phyloP scores from a whole-genome alignment of 2,797 vertebrate species.

The Cryptoprocta ferox region DNA sequence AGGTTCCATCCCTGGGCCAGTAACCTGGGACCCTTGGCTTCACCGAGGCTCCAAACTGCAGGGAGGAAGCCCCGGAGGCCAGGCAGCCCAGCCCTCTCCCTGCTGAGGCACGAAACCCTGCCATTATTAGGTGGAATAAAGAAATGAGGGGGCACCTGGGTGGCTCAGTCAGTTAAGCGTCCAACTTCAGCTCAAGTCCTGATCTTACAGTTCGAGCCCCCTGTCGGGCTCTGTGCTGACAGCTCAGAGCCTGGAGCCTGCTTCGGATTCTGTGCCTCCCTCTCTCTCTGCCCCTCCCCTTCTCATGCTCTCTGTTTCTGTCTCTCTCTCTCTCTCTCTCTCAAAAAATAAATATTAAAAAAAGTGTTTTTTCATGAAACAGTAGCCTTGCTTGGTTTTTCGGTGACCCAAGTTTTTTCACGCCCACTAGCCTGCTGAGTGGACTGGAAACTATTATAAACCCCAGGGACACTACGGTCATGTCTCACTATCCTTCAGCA shows the following conservation, averaged over 20 bases:
- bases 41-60: not conserved
- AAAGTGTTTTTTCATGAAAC: not conserved
- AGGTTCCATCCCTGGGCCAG: not conserved
- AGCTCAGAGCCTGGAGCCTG: too few species aligned
- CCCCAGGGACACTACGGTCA: not conserved
- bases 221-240: too few species aligned
- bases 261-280: too few species aligned
- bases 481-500: not conserved
- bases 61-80: not conserved
- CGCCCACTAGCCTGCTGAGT: not conserved
- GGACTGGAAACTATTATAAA: not conserved
- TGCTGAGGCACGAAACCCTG: too few species aligned
- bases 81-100: not conserved
- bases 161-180: too few species aligned
- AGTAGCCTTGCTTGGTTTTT: not conserved
- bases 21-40: not conserved
- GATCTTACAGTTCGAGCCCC: too few species aligned
- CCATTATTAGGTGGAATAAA: not conserved
- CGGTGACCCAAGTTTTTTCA: not conserved
- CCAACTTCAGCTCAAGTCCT: too few species aligned
- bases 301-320: too few species aligned
- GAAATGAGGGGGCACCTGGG: not conserved
- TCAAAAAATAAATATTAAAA: too few species aligned
- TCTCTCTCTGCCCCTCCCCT: too few species aligned
- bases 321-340: too few species aligned